Percentiles rank a stretch among this genome's conserved stretches.
Conservation (phyloP, 2,888 invertebrate species). For the Scaptodrosophila latifasciaeformis region DNA sequence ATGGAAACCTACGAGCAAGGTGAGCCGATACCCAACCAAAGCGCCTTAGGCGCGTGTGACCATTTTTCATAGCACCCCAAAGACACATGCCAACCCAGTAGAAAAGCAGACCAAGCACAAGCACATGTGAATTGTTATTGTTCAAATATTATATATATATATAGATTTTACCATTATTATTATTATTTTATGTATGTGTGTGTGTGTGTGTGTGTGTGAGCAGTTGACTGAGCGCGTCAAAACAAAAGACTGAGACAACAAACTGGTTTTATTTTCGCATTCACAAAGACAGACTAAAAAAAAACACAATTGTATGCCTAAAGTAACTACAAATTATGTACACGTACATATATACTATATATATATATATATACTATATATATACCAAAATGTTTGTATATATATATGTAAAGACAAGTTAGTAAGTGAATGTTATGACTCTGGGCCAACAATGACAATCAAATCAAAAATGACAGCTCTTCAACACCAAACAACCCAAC, state of each 20-base stretch:
- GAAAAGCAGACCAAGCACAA: no score
- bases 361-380: conserved; percentile 2
- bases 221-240: conserved; percentile 39
- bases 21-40: conserved; percentile 47
- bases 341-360: conserved; percentile 8
- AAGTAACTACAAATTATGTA: conserved; percentile 4
- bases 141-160: conserved; percentile 8
- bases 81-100: not conserved
- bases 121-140: conserved; percentile 13
- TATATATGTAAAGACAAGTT: not conserved
- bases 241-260: conserved; percentile 52
- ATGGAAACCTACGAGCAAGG: conserved; percentile 75
- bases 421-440: no score
- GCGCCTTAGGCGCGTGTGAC: not conserved
- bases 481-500: not conserved
- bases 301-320: no score
- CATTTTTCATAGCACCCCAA: not conserved
- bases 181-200: conserved; percentile 10
- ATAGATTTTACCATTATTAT: conserved; percentile 11
- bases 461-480: conserved; percentile 1
- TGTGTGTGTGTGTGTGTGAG: conserved; percentile 13
- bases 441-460: not conserved
- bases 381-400: not conserved
- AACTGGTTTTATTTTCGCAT: conserved; percentile 52
- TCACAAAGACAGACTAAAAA: no score